Conservation (phyloP, 2,113 vertebrate species). For the Bos javanicus region DNA sequence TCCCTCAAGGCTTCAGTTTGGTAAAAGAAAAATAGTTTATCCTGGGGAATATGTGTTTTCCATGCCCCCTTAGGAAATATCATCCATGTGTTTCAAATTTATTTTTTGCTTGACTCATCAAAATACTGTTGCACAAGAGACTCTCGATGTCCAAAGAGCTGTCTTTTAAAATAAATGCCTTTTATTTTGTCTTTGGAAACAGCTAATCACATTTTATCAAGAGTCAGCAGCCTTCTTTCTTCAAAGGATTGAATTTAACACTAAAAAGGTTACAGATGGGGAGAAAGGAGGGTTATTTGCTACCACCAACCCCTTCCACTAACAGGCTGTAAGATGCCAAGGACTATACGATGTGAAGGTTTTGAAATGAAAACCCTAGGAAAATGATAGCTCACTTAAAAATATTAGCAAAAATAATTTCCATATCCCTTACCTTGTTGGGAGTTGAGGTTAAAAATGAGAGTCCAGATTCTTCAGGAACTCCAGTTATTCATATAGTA, state of each 20-base stretch:
- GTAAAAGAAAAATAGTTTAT: background rate
- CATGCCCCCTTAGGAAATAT: background rate
- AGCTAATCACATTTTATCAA: slow-evolving; percentile 25
- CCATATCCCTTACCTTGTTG: background rate
- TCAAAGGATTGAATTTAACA: background rate
- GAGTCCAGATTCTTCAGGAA: background rate
- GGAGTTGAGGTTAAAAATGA: background rate
- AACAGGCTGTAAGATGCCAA: background rate
- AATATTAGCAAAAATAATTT: background rate
- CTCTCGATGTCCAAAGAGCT: background rate
- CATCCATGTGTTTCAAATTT: background rate
- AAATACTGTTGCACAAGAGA: slow-evolving; percentile 34
- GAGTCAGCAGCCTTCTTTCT: background rate
- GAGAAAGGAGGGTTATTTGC: background rate
- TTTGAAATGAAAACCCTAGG: slow-evolving; percentile 22
- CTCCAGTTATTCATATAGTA: background rate
- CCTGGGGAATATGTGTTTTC: background rate
- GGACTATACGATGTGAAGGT: background rate
- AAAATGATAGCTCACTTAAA: background rate
- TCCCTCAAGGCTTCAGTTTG: background rate
- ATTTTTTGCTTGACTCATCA: slow-evolving; percentile 23
- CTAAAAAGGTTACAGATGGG: background rate
- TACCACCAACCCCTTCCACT: background rate
- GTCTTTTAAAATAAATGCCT: slow-evolving; percentile 18
- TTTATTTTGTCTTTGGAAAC: slow-evolving; percentile 28